Conservation (phyloP, 1,140 invertebrate species). For the Diprion similis region DNA sequence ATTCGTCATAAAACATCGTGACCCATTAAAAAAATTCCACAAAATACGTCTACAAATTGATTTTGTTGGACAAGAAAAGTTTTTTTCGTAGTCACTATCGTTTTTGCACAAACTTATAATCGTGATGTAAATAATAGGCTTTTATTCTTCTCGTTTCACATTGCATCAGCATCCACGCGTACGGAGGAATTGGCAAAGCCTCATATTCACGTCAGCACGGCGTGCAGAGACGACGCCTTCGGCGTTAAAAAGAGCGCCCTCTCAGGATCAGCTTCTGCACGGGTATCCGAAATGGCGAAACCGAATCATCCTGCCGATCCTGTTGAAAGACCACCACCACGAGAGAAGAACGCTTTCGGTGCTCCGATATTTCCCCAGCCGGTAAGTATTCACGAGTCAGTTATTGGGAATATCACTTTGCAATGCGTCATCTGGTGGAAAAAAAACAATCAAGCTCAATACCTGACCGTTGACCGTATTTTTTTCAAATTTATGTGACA, state of each 20-base stretch:
- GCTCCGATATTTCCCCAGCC: constrained; percentile 32
- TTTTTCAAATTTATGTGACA: too few species aligned
- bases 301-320: constrained; percentile 29
- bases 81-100: too few species aligned
- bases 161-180: constrained; percentile 26
- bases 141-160: background rate
- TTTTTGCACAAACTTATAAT: too few species aligned
- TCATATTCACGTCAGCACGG: background rate
- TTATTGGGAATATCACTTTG: too few species aligned
- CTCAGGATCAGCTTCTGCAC: constrained; percentile 13
- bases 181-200: constrained; percentile 25
- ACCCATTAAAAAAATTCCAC: too few species aligned
- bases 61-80: too few species aligned
- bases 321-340: constrained; percentile 27
- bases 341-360: constrained; percentile 36
- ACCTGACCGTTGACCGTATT: too few species aligned
- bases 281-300: constrained; percentile 30
- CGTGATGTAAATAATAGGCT: too few species aligned
- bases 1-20: too few species aligned
- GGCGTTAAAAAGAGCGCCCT: constrained; percentile 32
- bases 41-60: too few species aligned
- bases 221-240: constrained; percentile 28
- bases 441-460: too few species aligned
- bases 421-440: too few species aligned
- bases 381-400: constrained; percentile 22